Evolutionary conservation across 2,113 vertebrate species (phyloP), one percentile per base, ranked within the genome.

Genomic region (Elgaria multicarinata): DNA sequence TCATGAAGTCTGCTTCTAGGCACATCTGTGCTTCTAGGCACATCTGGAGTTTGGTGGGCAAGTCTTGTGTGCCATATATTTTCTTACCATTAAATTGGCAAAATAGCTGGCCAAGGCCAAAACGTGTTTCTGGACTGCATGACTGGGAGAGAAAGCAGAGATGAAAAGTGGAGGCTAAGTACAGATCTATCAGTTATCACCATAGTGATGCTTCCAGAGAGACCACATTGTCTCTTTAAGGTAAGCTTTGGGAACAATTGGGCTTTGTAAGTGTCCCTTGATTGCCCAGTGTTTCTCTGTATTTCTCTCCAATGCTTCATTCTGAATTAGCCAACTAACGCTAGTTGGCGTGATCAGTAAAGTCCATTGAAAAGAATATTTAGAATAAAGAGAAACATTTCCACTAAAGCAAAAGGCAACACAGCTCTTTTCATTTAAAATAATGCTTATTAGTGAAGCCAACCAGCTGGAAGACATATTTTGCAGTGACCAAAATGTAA

Each of bases 351-450:
- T 85, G 82, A 89, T 85, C 44, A 69, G 46, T 78, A 42, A 78
- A 84, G 74, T 78, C 82, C 82, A 89, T 14, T 85, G 88, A 89
- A 89, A 89, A 42, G 28, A 85, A 85, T 85, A 85, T 89, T 89
- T 77, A 89, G 82, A 89, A 89, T 89, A 78, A 89, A 89, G 72
- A 66, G 84, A 89, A 89, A 89, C 88, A 89, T 85, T 89, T 85
- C 74, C 82, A 85, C 62, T 69, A 89, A 85, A 78, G 82, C 69
- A 89, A 89, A 89, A 85, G 74, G 82, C 72, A 89, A 78, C 82
- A 89, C 88, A 89, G 88, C 88, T 78, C 82, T 89, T 89, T 84
- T 89, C 62, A 78, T 89, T 89, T 89, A 89, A 89, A 89, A 89
- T 85, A 89, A 89, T 89, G 88, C 83, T 85, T 89, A 89, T 89